These are phyloP conservation scores for Empis stercorea DNA, from an alignment of 2,888 invertebrate genomes.

Conservation along the genomic window DNA sequence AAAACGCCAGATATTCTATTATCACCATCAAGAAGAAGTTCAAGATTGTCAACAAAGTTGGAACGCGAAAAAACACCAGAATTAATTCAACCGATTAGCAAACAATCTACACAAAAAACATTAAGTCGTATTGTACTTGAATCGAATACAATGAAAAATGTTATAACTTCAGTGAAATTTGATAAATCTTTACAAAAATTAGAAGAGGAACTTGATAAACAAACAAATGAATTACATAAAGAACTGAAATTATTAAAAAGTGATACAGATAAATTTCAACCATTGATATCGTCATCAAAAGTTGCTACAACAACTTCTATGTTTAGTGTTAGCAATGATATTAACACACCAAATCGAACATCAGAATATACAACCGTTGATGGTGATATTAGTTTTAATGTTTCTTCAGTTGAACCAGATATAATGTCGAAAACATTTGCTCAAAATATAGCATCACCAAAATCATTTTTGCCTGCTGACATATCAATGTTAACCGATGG, in stretches of 20 bases:
- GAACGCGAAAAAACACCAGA: not conserved
- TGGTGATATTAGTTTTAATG: not conserved
- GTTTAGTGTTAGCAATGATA: not conserved
- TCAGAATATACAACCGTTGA: not conserved
- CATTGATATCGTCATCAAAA: not conserved
- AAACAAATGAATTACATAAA: not conserved
- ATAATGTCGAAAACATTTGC: no score
- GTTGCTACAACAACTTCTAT: not conserved
- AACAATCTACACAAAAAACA: conserved; percentile 2
- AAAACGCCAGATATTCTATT: conserved; percentile 10
- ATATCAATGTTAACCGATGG: no score
- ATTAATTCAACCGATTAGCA: not conserved
- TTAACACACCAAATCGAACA: no score
- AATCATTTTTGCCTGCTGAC: not conserved
- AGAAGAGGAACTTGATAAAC: not conserved
- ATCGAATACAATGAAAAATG: conserved; percentile 6
- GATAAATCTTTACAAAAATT: not conserved
- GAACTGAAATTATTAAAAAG: not conserved
- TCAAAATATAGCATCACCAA: not conserved
- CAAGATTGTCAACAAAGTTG: not conserved
- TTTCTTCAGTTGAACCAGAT: no score
- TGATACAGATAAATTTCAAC: not conserved
- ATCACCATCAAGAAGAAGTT: conserved; percentile 8
- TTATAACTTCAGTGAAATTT: not conserved
- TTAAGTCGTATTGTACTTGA: conserved; percentile 9